phyloP scores from a whole-genome alignment of 2,888 invertebrate species.

The Oscheius onirici region DNA sequence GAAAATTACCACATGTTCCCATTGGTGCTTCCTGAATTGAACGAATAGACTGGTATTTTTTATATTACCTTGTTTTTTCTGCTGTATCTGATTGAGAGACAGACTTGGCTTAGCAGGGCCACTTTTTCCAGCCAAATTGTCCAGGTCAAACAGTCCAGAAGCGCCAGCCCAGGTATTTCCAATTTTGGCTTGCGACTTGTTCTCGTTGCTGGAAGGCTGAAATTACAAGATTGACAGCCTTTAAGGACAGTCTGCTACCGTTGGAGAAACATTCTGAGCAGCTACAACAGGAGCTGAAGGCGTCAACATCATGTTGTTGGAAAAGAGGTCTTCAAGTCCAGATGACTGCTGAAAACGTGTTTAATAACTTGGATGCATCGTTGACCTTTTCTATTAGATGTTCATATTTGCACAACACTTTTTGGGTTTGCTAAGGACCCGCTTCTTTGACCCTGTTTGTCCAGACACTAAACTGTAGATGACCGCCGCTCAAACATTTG shows the following conservation, averaged over 20 bases:
- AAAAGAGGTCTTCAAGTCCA: conserved; percentile 20
- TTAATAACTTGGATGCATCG: neutral
- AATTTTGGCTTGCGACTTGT: conserved; percentile 15
- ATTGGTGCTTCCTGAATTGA: neutral
- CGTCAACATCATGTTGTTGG: conserved; percentile 3
- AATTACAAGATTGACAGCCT: neutral
- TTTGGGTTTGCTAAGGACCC: conserved; percentile 28
- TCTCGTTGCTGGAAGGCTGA: neutral
- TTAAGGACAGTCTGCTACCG: neutral
- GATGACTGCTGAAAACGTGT: conserved; percentile 9
- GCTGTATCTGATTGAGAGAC: conserved; percentile 34
- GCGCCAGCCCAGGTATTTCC: conserved; percentile 35
- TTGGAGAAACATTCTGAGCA: neutral
- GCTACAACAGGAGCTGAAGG: conserved; percentile 8
- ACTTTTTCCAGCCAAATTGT: conserved; percentile 31
- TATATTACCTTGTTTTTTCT: conserved; percentile 16
- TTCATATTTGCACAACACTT: conserved; percentile 31
- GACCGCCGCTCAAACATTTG: conserved; percentile 24
- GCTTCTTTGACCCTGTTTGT: conserved; percentile 33
- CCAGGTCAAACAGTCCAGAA: conserved; percentile 29
- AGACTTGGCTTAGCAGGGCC: conserved; percentile 23
- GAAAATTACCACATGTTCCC: conserved; percentile 12
- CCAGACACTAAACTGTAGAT: conserved; percentile 25
- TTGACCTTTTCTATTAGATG: conserved; percentile 26
- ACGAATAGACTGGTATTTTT: neutral